Base-by-base conservation (phyloP, 35 echinoderm and acorn worm species). In the Apostichopus parvimensis region DNA sequence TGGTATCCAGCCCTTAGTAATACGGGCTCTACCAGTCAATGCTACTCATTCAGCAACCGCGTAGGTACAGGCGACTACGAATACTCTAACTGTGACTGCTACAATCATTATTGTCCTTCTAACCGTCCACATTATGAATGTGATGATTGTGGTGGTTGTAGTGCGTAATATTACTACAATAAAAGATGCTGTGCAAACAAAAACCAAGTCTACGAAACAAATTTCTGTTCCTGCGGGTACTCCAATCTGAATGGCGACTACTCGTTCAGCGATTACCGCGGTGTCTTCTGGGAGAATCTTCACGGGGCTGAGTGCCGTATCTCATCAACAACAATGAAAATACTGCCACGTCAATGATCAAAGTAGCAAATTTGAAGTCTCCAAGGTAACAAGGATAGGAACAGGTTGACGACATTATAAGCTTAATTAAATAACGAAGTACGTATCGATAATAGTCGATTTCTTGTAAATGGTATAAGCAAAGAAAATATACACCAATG, bases 161-260 rank as follows among this genome's bases (percentile, higher is more conserved):
- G 15, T 6, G 71, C 13, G 6, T 60, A 60, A 9, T 7, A 60
- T 60, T 7, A 17, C 5, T 13, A 17, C 11, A 17, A 68, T 68
- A 68, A 17, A 10, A 73, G 71, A 73, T 73, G 71, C 17, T 73
- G 71, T 18, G 4, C 13, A 6, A 73, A 18, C 71, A 73, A 73
- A 22, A 73, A 17, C 20, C 71, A 6, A 17, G 5, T 73, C 15
- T 73, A 73, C 17, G 71, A 73, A n/a, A 73, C 71, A 73, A 73
- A 17, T 73, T 73, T n/a, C 17, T n/a, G n/a, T 73, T 73, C 71
- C 17, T 73, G 71, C 71, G 71, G 71, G 1, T 14, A 73, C 6
- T 73, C 71, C 15, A 73, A 73, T 73, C 71, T n/a, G 5, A 73
- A 73, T 73, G 71, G 71, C n/a, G 71, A 73, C 15, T 73, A 73